Base-by-base conservation (phyloP, 2,888 invertebrate genomes). In the Dioctria linearis region DNA sequence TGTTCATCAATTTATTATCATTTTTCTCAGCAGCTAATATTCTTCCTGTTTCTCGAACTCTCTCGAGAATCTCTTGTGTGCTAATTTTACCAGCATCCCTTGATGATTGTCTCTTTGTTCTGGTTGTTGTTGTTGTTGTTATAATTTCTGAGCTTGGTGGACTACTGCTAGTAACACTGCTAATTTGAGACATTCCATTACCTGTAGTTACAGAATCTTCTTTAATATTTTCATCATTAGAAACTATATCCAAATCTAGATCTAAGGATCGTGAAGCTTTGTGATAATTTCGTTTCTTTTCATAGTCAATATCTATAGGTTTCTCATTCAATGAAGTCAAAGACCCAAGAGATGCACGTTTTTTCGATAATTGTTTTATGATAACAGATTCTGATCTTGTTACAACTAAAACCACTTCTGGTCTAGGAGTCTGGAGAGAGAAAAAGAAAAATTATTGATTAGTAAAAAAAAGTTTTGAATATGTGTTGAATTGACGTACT, bases 371-470 rank as follows among this genome's bases (percentile, higher is more conserved):
- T 5, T 87, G 83, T 82, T 88, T 88, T 4, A 87, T 85, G 63
- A 88, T 83, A 75, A 89, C 84, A 80, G 89, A 89, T 81, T 89
- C 89, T 78, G 89, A 89, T 86, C 95, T 89, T 85, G 93, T 92
- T 84, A 96, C 92, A 85, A 95, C 95, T 84, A 96, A 91, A 25
- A 94, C 92, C 83, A 96, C 94, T 89, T 95, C 94, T 63, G 94
- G 92, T 81, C 95, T 92, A 82, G 96, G 95, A 81, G 94, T 93
- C 95, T 95, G 87, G 1, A 85, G 83, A 81, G 78, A 79, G 63
- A 6, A 79, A 13, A 9, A 65, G 67, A 66, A 63, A 79, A 61
- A 67, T 69, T 71, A 49, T 57, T 78, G 57, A 13, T 63, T 11
- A 49, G 66, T 3, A 67, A 79, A 39, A n/a, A 61, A n/a, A 54